Base-by-base conservation (phyloP, 1,140 invertebrate species). In the Drosophila kohkoa region DNA sequence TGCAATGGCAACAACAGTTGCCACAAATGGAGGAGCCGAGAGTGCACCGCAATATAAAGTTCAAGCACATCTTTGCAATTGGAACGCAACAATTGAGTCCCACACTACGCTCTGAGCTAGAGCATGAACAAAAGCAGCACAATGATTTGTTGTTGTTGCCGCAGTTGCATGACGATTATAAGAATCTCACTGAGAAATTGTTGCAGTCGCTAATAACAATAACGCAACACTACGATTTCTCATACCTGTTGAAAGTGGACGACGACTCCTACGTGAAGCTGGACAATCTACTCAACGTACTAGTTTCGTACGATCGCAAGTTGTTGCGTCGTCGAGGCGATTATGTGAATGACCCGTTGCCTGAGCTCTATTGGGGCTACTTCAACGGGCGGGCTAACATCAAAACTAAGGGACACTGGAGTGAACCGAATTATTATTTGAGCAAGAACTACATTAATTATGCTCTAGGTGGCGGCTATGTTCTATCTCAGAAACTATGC, bases 391-490 rank as follows among this genome's bases (percentile, higher is more conserved):
- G 95, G 76, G 97, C 98, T 15, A 94, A 93, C 72, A 96, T 98
- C 0, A 96, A 96, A 91, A 94, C 94, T 30, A 94, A 89, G 64
- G 98, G 98, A 5, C 96, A 96, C 87, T 99, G 98, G 98, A 95
- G 95, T 82, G 98, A 99, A 93, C 93, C 93, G 1, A 94, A 96
- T 52, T 99, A 98, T 96, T 95, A 97, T 87, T 91, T 98, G 0
- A 99, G 98, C 93, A 98, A 99, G 93, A 94, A 95, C 81, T 99
- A 99, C 93, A 92, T 99, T 48, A 98, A 98, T 0, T 99, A 99
- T 94, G 98, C 99, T 16, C 93, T 98, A 3, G 99, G 99, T 38
- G 99, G 99, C 35, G 98, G 98, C 25, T 99, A 99, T 93, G 94
- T 99, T 8, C 89, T 99, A 48, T 98, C 97, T 0, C 94, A 94